A percentile compares a stretch with the other conserved stretches of the same genome.
Conservation (phyloP, 2,888 invertebrate species). For the Caenorhabditis doughertyi region DNA sequence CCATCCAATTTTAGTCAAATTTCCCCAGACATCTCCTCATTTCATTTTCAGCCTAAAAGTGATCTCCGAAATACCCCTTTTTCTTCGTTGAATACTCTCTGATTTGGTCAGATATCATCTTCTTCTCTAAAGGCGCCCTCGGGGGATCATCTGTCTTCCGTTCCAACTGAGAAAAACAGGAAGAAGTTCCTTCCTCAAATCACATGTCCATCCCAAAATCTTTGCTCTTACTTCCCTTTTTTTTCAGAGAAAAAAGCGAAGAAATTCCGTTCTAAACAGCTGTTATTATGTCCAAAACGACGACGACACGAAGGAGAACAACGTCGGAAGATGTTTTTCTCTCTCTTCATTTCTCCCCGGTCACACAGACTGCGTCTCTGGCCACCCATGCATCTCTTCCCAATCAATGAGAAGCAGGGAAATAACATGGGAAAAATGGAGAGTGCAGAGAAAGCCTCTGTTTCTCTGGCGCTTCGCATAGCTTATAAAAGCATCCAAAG, state of each 20-base stretch:
- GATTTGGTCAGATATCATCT: neutral
- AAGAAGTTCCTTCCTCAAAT: neutral
- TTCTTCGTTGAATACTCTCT: neutral
- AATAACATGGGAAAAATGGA: neutral
- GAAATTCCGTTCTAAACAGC: slow-evolving; percentile 16
- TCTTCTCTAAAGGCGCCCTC: neutral
- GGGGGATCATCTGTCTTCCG: slow-evolving; percentile 9
- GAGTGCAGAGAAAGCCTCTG: slow-evolving; percentile 4
- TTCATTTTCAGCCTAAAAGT: neutral
- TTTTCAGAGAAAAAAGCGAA: too few relatives aligned
- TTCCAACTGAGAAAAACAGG: slow-evolving; percentile 4
- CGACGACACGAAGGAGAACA: slow-evolving; percentile 9
- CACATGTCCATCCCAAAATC: slow-evolving; percentile 29
- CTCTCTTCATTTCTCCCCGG: slow-evolving; percentile 10
- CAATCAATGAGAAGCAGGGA: slow-evolving; percentile 45
- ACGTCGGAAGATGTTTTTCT: slow-evolving; percentile 31
- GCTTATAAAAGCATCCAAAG: slow-evolving; percentile 24
- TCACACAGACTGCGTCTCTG: slow-evolving; percentile 45
- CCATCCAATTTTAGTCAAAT: neutral
- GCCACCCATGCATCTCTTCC: too few relatives aligned
- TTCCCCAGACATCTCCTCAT: neutral
- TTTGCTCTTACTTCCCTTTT: slow-evolving; percentile 13
- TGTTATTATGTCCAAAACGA: slow-evolving; percentile 16
- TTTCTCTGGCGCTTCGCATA: slow-evolving; percentile 18
- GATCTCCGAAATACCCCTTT: neutral